Evolutionary conservation across 2,797 vertebrate genomes (phyloP), one percentile per base, ranked within the genome.

Genomic region (Tachyglossus aculeatus): DNA sequence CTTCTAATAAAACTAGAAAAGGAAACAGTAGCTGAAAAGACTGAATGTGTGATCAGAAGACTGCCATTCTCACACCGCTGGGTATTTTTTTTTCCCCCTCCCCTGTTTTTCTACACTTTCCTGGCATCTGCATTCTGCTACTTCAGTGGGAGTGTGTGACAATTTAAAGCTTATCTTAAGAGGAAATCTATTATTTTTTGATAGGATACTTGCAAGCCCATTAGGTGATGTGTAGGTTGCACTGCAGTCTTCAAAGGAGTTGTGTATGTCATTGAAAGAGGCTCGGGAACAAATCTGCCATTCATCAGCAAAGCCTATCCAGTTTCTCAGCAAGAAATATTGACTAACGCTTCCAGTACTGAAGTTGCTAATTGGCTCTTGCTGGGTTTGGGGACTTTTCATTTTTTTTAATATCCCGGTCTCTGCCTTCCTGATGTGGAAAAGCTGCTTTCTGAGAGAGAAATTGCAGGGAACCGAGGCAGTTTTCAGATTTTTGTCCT

Each of bases 321-420:
- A 62, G 32, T 21, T 71, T 55, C 52, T 52, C n/a, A 44, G 37
- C 24, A 3, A 54, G 48, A 60, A 72, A 40, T 62, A 33, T 50
- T 25, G 39, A 2, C 44, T 53, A 51, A 18, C 43, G 29, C 40
- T 77, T 56, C 40, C 63, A 55, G 7, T 34, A 48, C 2, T 19
- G 19, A 9, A 54, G 6, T 5, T 21, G 9, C 39, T 45, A 1
- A 50, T 66, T 74, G 57, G 44, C 58, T 36, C 37, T 41, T 80
- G 32, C 50, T 34, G 50, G 37, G 62, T 8, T n/a, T n/a, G n/a
- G n/a, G n/a, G n/a, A n/a, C n/a, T n/a, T n/a, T n/a, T n/a, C n/a
- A n/a, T n/a, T n/a, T n/a, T 59, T 77, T 52, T n/a, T 51, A 24
- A 45, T 63, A 34, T 45, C 48, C 38, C 70, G 68, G 11, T 19